Evolutionary conservation across 2,797 vertebrate species (phyloP).

Genomic region (Schizopygopsis pylzovi): DNA sequence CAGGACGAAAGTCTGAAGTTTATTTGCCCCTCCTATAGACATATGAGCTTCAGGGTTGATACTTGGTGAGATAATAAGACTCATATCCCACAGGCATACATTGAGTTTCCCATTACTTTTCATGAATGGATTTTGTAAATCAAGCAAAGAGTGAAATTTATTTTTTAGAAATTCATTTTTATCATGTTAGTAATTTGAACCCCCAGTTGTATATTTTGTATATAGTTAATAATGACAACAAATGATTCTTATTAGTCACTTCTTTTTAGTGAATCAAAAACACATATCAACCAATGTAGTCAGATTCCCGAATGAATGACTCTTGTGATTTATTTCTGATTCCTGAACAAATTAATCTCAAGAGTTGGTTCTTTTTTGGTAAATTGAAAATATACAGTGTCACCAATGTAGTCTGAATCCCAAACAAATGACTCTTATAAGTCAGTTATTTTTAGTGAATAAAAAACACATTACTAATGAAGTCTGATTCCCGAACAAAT

Average conservation of each 20-base stretch:
- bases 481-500: background rate
- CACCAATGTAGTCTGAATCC: no score
- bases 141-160: background rate
- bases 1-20: conserved; percentile 24
- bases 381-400: background rate
- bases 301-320: background rate
- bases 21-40: conserved; percentile 48
- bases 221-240: background rate
- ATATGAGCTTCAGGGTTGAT: conserved; percentile 57
- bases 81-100: conserved; percentile 30
- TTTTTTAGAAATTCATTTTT: background rate
- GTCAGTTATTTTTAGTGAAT: background rate
- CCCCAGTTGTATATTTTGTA: background rate
- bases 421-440: background rate
- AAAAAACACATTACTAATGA: background rate
- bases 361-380: no score
- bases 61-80: conserved; percentile 59
- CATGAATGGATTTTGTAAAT: background rate
- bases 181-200: background rate
- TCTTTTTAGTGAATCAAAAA: background rate
- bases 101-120: background rate
- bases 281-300: background rate
- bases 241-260: background rate
- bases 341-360: no score
- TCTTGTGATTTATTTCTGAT: background rate